phyloP scores from a whole-genome alignment of 2,113 vertebrate species.

The Ophiodon elongatus region DNA sequence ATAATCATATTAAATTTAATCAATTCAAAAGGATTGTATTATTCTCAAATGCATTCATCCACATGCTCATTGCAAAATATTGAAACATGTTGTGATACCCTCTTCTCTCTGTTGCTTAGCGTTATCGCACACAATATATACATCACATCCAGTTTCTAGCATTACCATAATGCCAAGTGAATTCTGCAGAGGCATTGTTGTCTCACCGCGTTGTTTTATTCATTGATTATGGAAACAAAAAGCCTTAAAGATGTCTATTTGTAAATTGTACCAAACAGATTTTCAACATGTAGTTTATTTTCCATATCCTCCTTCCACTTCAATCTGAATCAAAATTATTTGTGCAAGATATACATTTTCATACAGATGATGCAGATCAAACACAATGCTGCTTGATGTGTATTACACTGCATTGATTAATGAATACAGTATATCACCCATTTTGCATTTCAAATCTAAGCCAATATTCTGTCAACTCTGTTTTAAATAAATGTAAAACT shows the following conservation, averaged over 20 bases:
- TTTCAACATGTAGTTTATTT: not conserved
- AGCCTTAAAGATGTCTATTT: not conserved
- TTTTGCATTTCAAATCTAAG: slow-evolving; percentile 1
- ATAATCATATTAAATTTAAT: no score
- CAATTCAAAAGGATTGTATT: not conserved
- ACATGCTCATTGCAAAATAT: not conserved
- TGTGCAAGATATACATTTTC: not conserved
- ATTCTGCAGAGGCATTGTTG: no score
- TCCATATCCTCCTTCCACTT: not conserved
- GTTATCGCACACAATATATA: not conserved
- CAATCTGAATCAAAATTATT: not conserved
- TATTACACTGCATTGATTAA: not conserved
- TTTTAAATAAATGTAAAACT: not conserved
- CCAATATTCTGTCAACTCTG: not conserved
- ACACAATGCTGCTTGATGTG: not conserved
- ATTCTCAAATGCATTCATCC: not conserved
- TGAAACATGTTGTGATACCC: not conserved
- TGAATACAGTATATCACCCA: not conserved
- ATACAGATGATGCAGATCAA: not conserved
- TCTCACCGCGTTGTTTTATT: not conserved
- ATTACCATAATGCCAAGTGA: not conserved
- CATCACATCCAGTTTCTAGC: not conserved
- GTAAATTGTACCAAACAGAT: no score
- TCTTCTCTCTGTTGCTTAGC: not conserved
- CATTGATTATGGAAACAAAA: not conserved